Conservation (phyloP, 2,113 vertebrate genomes). For the Sturnira hondurensis region DNA sequence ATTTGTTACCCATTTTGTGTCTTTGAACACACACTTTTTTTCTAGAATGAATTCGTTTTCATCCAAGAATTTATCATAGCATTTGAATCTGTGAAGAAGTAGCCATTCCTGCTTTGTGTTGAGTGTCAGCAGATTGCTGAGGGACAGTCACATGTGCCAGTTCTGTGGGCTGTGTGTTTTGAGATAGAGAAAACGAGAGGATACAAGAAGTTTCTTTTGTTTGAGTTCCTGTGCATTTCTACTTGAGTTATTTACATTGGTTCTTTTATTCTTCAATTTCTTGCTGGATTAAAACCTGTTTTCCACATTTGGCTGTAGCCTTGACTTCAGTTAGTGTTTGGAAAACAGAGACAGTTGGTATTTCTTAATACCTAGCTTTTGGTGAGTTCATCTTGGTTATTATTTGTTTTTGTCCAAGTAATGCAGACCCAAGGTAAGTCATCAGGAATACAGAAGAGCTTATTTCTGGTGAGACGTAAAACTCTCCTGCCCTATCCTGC, state of each 20-base stretch:
- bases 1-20: neutral
- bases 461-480: neutral
- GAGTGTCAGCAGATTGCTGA: neutral
- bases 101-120: neutral
- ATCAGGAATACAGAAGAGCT: neutral
- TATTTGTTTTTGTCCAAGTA: neutral
- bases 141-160: neutral
- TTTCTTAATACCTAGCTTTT: neutral
- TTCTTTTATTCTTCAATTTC: neutral
- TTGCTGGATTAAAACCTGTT: neutral
- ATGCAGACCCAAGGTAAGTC: neutral
- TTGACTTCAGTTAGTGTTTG: neutral
- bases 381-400: neutral
- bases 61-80: neutral
- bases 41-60: conserved; percentile 11
- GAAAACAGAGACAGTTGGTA: neutral
- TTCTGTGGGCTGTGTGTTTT: neutral
- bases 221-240: neutral
- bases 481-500: neutral
- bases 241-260: neutral
- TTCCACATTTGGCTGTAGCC: neutral
- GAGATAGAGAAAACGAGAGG: too few species aligned
- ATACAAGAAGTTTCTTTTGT: neutral
- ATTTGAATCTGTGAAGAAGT: neutral
- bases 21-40: neutral